Base-by-base conservation (phyloP, 2,113 vertebrate genomes). In the Nannobrachium achirus region DNA sequence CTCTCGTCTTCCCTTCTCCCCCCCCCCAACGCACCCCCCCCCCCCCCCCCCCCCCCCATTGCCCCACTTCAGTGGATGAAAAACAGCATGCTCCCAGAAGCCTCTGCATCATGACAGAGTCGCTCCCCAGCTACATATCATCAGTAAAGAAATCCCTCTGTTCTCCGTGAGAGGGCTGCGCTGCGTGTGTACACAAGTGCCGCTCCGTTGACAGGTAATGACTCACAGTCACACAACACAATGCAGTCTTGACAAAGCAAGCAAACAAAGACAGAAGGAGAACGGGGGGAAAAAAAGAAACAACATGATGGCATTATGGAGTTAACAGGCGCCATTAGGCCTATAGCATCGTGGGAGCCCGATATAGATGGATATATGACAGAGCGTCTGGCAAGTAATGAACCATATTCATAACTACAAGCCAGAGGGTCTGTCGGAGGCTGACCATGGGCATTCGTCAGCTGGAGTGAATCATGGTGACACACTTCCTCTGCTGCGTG, bases 131-230 rank as follows among this genome's bases (percentile, higher is more conserved):
- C 80, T 84, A 66, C 78, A 85, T 79, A 74, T 78, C 85, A 85
- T 86, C 78, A 86, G 82, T 79, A 83, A 82, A 82, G 63, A 85
- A 88, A 80, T 80, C 80, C 76, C 81, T 79, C 73, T 81, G 84
- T 86, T 84, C 82, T 75, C 72, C 71, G 71, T 83, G 82, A 83
- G 82, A 75, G 81, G 75, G 74, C 66, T 65, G 2, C 25, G 25
- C 25, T 84, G 78, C 71, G 74, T 68, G 75, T 87, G 78, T 86
- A 83, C 87, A 89, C 84, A 85, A 77, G 66, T 49, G 46, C 38
- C 4, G 56, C 49, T 39, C 50, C 1, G 58, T n/a, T 80, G 86
- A 81, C 86, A 85, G 83, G 85, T 82, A 84, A 81, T 80, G 75
- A 83, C 81, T 86, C 83, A 83, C 76, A 60, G 65, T 63, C 18